Base-by-base conservation (phyloP, 2,797 vertebrate species). In the Nannoperca obscura region DNA sequence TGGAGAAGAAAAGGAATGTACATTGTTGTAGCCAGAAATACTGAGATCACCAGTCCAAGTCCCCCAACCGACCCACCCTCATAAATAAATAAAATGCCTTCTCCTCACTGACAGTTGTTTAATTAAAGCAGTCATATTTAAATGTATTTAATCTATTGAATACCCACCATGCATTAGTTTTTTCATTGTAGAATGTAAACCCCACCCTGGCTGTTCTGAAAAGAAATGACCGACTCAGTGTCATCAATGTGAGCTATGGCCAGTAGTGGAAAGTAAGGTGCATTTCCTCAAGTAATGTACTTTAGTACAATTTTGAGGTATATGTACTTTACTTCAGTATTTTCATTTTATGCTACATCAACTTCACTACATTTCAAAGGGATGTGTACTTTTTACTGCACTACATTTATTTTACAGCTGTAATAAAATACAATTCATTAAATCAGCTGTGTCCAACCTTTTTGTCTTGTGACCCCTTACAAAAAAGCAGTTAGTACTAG, bases 1-100 rank as follows among this genome's bases (percentile, higher is more conserved):
- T 81, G 84, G 89, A 87, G 36, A 50, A 34, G 3, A 14, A 22
- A 13, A 40, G 8, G 12, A 71, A 68, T 27, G 5, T 8, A 50
- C 27, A 71, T 24, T 17, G 13, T 7, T 0, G 10, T 12, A 59
- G 3, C 12, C 9, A 50, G 0, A 67, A 36, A 27, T 30, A 49
- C 19, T 30, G 20, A 55, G 3, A 15, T 54, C 14, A 59, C 30
- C 5, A 40, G 32, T 62, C 14, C 13, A 5, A 54, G 14, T 46
- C 32, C 38, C 55, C 32, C 3, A 34, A 44, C 1, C 8, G 17
- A 47, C 50, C 40, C 7, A 15, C 9, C 10, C 14, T n/a, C 20
- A 6, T 19, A 22, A 61, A 61, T n/a, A 52, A 30, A 61, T 8
- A 32, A 61, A 42, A 42, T 34, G 3, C 32, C 15, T 47, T 49